Base-by-base conservation (phyloP, 2,888 invertebrate species). In the Melanophora roralis region DNA sequence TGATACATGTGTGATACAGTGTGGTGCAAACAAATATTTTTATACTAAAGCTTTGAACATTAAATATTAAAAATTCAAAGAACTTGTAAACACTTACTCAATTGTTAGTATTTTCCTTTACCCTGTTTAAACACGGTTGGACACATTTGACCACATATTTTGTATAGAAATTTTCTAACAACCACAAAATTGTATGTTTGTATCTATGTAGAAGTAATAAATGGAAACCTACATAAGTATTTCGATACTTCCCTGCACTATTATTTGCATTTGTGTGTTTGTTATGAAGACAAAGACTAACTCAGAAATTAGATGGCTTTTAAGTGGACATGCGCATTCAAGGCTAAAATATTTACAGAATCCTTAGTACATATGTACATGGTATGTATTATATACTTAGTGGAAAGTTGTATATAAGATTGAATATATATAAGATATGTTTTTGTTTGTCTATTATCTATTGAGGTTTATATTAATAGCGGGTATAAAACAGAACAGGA, bases 281-380 rank as follows among this genome's bases (percentile, higher is more conserved):
- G n/a, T 23, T 38, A 57, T 57, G 45, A 9, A 43, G 57, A 21
- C 57, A 47, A 40, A 51, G 12, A 43, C 40, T 57, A 43, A 16
- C 40, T 57, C 21, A 16, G 38, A 21, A 21, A 43, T 51, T 59
- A 67, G 59, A 59, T 43, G 74, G 9, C 34, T 49, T 45, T 16
- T 34, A n/a, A 14, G 45, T 19, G n/a, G 67, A 68, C 60, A 60
- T 77, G 76, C 76, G 76, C 76, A 77, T 64, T 23, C 7, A 19
- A 11, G 1, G 0, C 27, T 6, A 9, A 14, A 40, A 23, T 38
- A 38, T 64, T 71, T 27, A 43, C 69, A 71, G 69, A 71, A 65
- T 77, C 64, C 49, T 57, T 45, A 59, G n/a, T 14, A n/a, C n/a
- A n/a, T n/a, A n/a, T n/a, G n/a, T n/a, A n/a, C n/a, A n/a, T n/a